These are phyloP conservation scores for Eristalis tenax DNA, from an alignment of 2,888 invertebrate genomes.

Conservation along the genomic window DNA sequence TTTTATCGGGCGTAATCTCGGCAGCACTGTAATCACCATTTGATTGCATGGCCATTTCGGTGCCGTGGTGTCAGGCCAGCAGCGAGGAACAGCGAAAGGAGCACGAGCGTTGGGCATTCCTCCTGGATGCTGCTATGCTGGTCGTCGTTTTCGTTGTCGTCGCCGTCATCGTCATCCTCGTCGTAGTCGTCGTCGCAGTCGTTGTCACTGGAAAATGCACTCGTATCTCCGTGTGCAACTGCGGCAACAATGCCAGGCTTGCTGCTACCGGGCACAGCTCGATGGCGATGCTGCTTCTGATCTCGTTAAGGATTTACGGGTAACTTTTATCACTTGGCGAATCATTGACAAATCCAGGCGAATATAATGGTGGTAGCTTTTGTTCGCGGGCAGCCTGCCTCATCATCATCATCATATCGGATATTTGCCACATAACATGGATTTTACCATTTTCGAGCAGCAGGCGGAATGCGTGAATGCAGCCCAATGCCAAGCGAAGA, in stretches of 20 bases:
- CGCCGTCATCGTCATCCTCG: constrained; percentile 1
- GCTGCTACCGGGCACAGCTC: background rate
- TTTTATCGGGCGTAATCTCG: constrained; percentile 69
- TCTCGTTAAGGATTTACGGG: constrained; percentile 79
- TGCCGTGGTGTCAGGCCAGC: constrained; percentile 22
- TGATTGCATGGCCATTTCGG: constrained; percentile 70
- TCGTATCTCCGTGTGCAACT: background rate
- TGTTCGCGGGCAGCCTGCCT: constrained; percentile 49
- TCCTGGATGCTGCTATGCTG: constrained; percentile 43
- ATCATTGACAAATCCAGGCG: constrained; percentile 81
- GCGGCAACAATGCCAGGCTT: constrained; percentile 76
- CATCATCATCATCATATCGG: constrained; percentile 69
- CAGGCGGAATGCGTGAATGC: constrained; percentile 51
- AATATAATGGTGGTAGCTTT: constrained; percentile 62
- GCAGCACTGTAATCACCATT: constrained; percentile 70
- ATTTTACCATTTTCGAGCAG: constrained; percentile 69
- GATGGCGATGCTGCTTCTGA: constrained; percentile 42
- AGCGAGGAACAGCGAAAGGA: constrained; percentile 32
- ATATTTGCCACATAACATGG: constrained; percentile 72
- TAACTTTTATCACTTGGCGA: constrained; percentile 81
- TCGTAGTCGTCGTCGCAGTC: constrained; percentile 35
- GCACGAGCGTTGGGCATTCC: constrained; percentile 63
- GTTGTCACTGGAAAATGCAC: constrained; percentile 28
- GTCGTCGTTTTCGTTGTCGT: constrained; percentile 9
- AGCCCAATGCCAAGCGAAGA: background rate